These are phyloP conservation scores for Vimba vimba DNA, from an alignment of 2,113 vertebrate genomes.

Conservation along the genomic window DNA sequence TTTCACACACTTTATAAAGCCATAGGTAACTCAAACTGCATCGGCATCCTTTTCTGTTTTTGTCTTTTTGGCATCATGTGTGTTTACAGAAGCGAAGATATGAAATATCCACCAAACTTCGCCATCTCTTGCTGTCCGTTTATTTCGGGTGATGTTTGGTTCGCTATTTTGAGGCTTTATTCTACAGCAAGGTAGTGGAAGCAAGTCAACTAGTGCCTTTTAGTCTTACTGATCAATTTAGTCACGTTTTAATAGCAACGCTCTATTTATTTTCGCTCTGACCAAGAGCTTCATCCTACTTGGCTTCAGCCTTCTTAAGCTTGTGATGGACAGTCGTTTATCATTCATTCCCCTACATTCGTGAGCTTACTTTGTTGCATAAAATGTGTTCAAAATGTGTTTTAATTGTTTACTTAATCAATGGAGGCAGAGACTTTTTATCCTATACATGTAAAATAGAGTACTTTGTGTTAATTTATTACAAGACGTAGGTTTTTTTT, in stretches of 20 bases:
- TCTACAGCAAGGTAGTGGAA: conserved; percentile 45
- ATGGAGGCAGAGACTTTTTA: background rate
- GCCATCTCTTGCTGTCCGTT: conserved; percentile 23
- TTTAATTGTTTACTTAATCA: conserved; percentile 40
- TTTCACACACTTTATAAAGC: conserved; percentile 71
- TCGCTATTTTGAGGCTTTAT: conserved; percentile 45
- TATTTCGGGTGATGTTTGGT: conserved; percentile 42
- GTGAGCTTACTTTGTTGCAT: background rate
- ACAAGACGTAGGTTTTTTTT: conserved; percentile 4
- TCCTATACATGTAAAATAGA: conserved; percentile 42
- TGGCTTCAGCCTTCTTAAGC: background rate
- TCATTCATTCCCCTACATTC: background rate
- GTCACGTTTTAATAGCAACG: background rate
- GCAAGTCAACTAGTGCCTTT: conserved; percentile 59
- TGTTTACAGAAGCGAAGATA: background rate
- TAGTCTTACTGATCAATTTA: conserved; percentile 40
- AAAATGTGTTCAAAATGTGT: conserved; percentile 6
- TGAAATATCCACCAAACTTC: background rate
- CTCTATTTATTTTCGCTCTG: conserved; percentile 6
- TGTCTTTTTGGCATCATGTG: background rate
- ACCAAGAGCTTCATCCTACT: background rate
- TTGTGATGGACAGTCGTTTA: background rate
- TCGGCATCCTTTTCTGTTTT: conserved; percentile 63
- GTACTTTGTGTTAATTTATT: conserved; percentile 56
- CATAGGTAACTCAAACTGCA: conserved; percentile 82